Base-by-base conservation (phyloP, 2,113 vertebrate species). In the Zosterops japonicus region DNA sequence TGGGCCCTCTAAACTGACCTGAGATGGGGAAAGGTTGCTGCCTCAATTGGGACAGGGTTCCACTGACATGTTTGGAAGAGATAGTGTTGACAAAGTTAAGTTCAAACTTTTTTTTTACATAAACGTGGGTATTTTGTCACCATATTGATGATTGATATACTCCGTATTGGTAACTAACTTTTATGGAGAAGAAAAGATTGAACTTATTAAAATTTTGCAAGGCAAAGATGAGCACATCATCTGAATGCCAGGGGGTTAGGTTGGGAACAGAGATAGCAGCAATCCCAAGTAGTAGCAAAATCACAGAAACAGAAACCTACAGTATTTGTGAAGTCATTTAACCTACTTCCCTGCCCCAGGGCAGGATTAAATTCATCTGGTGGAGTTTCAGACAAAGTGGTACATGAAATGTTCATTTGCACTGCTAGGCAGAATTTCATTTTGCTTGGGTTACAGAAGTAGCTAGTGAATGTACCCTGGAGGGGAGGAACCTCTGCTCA, bases 121-220 rank as follows among this genome's bases (percentile, higher is more conserved):
- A 27, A 69, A 28, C 13, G 9, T 24, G 22, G 18, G 4, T 87
- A 19, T 89, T 92, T 69, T 60, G 23, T 49, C 35, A 67, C n/a
- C 7, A 4, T 52, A 7, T 29, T 0, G 0, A 7, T 64, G 33
- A 47, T 6, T 49, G 7, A 7, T 59, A 10, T 63, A 35, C 1
- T 91, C 52, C 33, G 20, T 71, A 67, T 22, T 70, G 55, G 55
- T 65, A 83, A 72, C 11, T 74, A 19, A 63, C 12, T 31, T n/a
- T 0, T 42, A 5, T 8, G 11, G 14, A 11, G 7, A 36, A 72
- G 8, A 15, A 35, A 42, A 46, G 31, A n/a, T 12, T 9, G 15
- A 68, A 42, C 28, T 41, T 29, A 7, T 42, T 36, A 18, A 94
- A 76, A 69, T 88, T 42, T 83, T 89, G 72, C 27, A 74, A 85